Conservation (phyloP, 2,797 vertebrate genomes). For the Mormyrus proboscirostris region DNA sequence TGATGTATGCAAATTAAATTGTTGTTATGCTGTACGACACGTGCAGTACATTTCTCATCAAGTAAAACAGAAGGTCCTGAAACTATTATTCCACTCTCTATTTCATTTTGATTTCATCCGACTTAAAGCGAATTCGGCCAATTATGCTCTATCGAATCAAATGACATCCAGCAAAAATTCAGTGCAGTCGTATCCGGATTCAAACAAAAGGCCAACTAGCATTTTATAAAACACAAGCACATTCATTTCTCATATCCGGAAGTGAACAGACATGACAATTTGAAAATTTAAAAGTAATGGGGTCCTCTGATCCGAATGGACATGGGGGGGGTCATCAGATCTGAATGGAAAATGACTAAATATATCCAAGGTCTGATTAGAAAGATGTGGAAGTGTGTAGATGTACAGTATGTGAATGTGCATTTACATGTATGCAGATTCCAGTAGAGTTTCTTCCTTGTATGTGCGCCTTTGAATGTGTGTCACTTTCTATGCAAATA, state of each 20-base stretch:
- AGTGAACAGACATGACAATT: neutral
- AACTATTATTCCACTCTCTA: neutral
- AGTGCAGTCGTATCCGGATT: neutral
- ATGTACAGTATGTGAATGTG: neutral
- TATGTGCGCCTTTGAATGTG: neutral
- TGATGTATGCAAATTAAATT: neutral
- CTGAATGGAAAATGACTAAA: neutral
- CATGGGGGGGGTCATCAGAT: neutral
- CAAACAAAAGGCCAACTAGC: neutral
- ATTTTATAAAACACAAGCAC: neutral
- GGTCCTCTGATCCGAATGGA: neutral
- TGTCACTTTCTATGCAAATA: neutral
- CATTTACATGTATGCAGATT: neutral
- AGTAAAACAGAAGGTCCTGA: neutral
- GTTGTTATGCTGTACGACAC: neutral
- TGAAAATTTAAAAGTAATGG: neutral
- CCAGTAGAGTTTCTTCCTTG: neutral
- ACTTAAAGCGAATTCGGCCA: neutral
- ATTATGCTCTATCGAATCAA: neutral
- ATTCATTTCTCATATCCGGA: neutral
- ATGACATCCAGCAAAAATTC: neutral
- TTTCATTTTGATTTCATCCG: neutral
- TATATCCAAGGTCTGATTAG: neutral
- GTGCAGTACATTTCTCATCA: neutral
- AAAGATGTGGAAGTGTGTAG: neutral